A percentile compares a stretch with the other conserved stretches of the same genome.
phyloP scores from a whole-genome alignment of 2,113 vertebrate genomes.

The Craseonycteris thonglongyai region DNA sequence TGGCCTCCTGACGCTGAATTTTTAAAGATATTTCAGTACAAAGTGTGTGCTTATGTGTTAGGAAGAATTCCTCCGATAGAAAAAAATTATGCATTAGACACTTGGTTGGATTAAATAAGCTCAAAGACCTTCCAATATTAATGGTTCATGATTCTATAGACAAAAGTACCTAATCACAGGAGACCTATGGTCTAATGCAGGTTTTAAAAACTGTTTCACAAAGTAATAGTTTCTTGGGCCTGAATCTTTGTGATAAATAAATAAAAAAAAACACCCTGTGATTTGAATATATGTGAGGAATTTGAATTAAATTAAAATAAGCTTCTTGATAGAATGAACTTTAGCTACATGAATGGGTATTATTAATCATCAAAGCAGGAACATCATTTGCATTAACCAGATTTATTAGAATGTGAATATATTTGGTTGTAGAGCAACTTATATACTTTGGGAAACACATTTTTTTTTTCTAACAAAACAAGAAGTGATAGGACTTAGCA shows the following conservation, averaged over 20 bases:
- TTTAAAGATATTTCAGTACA: background rate
- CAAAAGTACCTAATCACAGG: background rate
- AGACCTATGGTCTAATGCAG: background rate
- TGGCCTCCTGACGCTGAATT: background rate
- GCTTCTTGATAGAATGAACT: background rate
- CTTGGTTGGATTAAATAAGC: background rate
- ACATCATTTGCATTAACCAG: background rate
- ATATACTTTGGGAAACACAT: background rate
- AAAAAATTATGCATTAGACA: background rate
- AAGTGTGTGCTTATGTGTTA: background rate
- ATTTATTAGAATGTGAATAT: background rate
- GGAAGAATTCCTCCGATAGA: background rate
- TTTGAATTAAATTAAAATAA: slow-evolving; percentile 33
- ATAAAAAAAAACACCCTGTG: no score
- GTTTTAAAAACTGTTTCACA: background rate
- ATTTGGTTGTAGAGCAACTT: background rate
- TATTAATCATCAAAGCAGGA: background rate
- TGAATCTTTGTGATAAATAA: background rate
- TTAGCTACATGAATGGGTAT: background rate
- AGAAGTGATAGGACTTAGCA: background rate
- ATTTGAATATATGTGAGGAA: background rate
- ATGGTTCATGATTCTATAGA: background rate
- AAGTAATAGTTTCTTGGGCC: background rate
- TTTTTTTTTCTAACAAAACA: background rate
- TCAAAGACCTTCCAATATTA: background rate